Evolutionary conservation across 1,140 invertebrate species (phyloP), one percentile per base, ranked within the genome.

Genomic region (Monochamus saltuarius): DNA sequence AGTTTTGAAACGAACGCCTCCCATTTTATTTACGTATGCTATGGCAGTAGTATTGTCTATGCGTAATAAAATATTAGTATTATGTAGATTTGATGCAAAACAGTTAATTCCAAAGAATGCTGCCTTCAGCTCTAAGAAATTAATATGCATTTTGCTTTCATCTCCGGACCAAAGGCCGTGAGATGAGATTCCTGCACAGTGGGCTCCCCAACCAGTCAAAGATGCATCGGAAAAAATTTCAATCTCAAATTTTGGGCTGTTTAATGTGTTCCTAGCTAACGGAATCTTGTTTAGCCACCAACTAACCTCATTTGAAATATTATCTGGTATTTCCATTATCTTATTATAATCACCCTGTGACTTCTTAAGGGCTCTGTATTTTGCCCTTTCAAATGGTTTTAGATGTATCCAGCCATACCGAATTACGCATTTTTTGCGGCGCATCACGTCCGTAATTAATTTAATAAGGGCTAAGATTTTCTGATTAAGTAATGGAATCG

Each of bases 41-140:
- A 72, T 61, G 0, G 63, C 65, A 14, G 71, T 73, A 7, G 68
- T 68, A 34, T 75, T 72, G 49, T 75, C 68, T 11, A 70, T 62
- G 37, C 54, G 14, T 2, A 64, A 62, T 36, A 64, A 40, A 46
- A 70, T 70, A 40, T 68, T 59, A 42, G 62, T 67, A 34, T 64
- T 58, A 1, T 7, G 36, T 8, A 47, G n/a, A n/a, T 46, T 35
- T 38, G 11, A 29, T 36, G 49, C 56, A 43, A 63, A 63, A 34
- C 49, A 53, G 39, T 63, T 47, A 29, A 59, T 1, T 7, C 35
- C 60, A 50, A 57, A 49, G 36, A 57, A 57, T 7, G 38, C 47
- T 1, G 61, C 56, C 3, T 50, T 10, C 1, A 62, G 46, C 37
- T 62, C 60, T 43, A 62, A 19, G 43, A 57, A 62, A 14, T 62